A percentile compares a stretch with the other conserved stretches of the same genome.
Conservation (phyloP, 2,797 vertebrate genomes). For the Triplophysa yarkandensis region DNA sequence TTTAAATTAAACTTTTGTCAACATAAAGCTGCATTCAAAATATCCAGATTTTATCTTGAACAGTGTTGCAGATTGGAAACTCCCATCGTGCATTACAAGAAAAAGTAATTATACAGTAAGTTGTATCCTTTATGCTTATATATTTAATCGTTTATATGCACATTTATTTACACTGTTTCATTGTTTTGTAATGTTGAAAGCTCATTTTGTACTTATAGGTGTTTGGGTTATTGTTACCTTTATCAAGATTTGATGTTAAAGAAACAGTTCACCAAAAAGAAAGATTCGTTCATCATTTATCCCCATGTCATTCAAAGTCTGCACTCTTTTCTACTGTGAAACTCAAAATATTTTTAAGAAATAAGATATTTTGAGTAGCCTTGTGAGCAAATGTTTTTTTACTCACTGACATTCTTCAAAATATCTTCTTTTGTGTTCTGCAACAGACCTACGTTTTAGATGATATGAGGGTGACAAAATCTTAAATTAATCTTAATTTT, state of each 20-base stretch:
- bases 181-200: not conserved
- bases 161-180: not conserved
- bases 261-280: too few relatives aligned
- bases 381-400: too few relatives aligned
- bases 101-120: not conserved
- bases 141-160: constrained; percentile 2
- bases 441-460: too few relatives aligned
- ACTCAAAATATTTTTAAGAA: too few relatives aligned
- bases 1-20: not conserved
- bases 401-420: too few relatives aligned
- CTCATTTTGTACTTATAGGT: not conserved
- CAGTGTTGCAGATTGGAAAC: constrained; percentile 2
- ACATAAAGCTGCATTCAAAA: not conserved
- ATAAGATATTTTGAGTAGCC: too few relatives aligned
- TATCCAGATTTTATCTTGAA: not conserved
- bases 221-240: not conserved
- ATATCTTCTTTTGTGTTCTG: too few relatives aligned
- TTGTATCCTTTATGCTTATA: not conserved
- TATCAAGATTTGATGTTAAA: not conserved
- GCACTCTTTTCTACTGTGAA: too few relatives aligned
- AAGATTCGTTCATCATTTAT: too few relatives aligned
- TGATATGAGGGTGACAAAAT: too few relatives aligned
- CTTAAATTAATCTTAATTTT: too few relatives aligned
- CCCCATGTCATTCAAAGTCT: too few relatives aligned
- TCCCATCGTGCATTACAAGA: not conserved